A percentile compares a stretch with the other conserved stretches of the same genome.
Conservation (phyloP, 1,140 invertebrate genomes). For the Sogatella furcifera region DNA sequence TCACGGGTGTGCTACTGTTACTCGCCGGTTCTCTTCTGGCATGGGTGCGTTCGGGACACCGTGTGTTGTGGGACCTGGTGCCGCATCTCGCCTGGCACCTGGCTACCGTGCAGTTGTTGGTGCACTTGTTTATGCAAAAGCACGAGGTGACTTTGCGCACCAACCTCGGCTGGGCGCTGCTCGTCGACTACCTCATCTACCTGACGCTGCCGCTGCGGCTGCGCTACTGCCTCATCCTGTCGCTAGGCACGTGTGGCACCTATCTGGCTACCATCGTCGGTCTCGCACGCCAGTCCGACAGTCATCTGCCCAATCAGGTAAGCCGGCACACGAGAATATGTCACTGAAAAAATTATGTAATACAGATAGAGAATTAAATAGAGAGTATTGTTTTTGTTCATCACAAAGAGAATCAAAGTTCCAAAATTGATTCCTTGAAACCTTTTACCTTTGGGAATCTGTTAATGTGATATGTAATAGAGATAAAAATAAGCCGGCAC, state of each 20-base stretch:
- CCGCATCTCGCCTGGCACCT: conserved; percentile 51
- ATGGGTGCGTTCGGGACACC: conserved; percentile 35
- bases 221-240: conserved; percentile 46
- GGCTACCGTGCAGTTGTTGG: conserved; percentile 47
- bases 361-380: too few relatives aligned
- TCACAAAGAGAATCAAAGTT: too few relatives aligned
- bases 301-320: conserved; percentile 45
- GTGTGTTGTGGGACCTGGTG: conserved; percentile 40
- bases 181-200: conserved; percentile 77
- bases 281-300: conserved; percentile 32
- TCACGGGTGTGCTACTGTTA: conserved; percentile 34
- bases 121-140: conserved; percentile 41
- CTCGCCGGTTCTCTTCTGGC: conserved; percentile 41
- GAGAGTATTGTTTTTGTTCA: too few relatives aligned
- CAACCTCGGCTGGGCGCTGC: conserved; percentile 62
- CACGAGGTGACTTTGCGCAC: conserved; percentile 42
- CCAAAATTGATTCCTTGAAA: too few relatives aligned
- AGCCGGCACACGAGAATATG: conserved; percentile 13
- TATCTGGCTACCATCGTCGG: conserved; percentile 44
- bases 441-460: too few relatives aligned
- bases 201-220: conserved; percentile 66
- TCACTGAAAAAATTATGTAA: too few relatives aligned
- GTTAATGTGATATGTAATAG: too few relatives aligned
- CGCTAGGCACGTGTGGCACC: conserved; percentile 42
- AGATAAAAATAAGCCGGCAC: too few relatives aligned